Evolutionary conservation across 2,797 vertebrate genomes (phyloP), one percentile per base, ranked within the genome.

Genomic region (Pagetopsis macropterus): DNA sequence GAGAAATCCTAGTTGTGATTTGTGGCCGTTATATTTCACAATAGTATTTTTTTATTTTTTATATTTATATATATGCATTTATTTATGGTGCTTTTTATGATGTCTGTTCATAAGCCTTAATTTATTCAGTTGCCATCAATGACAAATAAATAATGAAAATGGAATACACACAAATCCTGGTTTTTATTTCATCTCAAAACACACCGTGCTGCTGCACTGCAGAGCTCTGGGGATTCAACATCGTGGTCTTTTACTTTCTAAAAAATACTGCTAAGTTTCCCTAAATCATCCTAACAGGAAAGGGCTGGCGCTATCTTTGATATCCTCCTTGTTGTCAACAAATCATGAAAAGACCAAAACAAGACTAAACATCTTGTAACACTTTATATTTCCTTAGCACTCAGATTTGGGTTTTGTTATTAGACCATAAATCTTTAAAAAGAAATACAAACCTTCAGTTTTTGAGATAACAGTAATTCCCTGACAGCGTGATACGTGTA

Each of bases 51-150:
- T 91, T 92, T 88, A 87, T 92, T 93, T 93, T 94, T 90, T 88
- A 93, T 95, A 93, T 94, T 87, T 93, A 74, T 92, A 85, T 91
- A 94, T 92, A 94, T 93, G 89, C 92, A 93, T 95, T 94, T 93
- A 92, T 95, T 95, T 95, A 94, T 85, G 93, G 94, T 95, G 94
- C 94, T 95, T 94, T 94, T 93, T 94, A 94, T 85, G 88, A 94
- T 95, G 93, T 95, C 93, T 94, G 94, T 94, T 95, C 94, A 95
- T 94, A 83, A 93, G 94, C 94, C 94, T 95, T 96, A 95, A 93
- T 93, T 94, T 93, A 85, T 95, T 95, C 89, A 92, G 94, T 95
- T 95, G 93, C 94, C 94, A 95, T 95, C 92, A 84, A 93, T 89
- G 83, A 94, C 76, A 92, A 95, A 94, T 94, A 94, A 94, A 93